These are phyloP conservation scores for Malurus splendens DNA, from an alignment of 2,797 vertebrate species.

Conservation along the genomic window DNA sequence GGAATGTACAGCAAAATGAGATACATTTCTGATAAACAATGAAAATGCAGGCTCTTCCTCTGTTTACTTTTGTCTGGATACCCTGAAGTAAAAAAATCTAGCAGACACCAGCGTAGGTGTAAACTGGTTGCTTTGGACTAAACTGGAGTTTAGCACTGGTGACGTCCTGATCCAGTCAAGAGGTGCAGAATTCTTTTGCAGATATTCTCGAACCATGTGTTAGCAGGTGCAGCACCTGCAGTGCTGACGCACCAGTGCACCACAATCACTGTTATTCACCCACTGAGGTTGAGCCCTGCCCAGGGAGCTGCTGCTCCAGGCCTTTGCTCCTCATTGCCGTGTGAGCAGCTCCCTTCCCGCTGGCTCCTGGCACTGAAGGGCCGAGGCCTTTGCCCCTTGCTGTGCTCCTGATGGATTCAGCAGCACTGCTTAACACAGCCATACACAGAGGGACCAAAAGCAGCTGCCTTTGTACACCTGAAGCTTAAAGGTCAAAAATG, in stretches of 20 bases:
- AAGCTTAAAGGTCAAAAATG: neutral
- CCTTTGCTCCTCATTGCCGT: neutral
- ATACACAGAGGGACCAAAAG: neutral
- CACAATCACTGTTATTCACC: neutral
- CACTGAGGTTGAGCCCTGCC: neutral
- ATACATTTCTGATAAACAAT: slow-evolving; percentile 74
- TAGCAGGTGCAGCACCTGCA: neutral
- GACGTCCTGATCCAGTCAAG: slow-evolving; percentile 35
- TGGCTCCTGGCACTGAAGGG: neutral
- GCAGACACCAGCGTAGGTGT: neutral
- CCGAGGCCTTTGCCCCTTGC: neutral
- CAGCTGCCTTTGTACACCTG: neutral
- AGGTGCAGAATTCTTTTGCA: slow-evolving; percentile 3
- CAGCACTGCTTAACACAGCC: neutral
- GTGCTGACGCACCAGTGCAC: neutral
- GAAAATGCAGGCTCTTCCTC: slow-evolving; percentile 66
- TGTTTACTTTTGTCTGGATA: slow-evolving; percentile 46
- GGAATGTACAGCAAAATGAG: slow-evolving; percentile 84
- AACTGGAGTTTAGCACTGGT: slow-evolving; percentile 20
- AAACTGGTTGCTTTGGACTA: slow-evolving; percentile 14
- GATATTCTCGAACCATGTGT: rapidly evolving
- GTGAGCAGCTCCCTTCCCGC: neutral
- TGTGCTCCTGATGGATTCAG: slow-evolving; percentile 23
- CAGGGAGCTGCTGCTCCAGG: neutral
- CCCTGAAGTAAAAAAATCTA: slow-evolving; percentile 38